Conservation (phyloP, 2,797 vertebrate genomes). For the Pipistrellus pygmaeus region DNA sequence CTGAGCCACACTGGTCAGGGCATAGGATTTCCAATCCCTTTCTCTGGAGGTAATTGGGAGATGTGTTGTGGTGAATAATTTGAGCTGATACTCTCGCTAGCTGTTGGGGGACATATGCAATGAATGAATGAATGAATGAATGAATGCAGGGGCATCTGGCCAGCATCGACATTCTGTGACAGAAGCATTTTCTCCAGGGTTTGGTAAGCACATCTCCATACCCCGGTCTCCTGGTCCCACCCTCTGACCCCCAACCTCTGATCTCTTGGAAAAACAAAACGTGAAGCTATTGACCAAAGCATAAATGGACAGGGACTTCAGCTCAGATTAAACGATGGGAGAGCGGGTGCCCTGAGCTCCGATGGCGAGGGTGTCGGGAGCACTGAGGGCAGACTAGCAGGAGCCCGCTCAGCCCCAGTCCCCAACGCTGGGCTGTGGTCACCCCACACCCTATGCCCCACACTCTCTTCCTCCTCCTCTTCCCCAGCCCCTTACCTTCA, state of each 20-base stretch:
- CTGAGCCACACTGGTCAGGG: too few relatives aligned
- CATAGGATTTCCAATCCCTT: constrained; percentile 84
- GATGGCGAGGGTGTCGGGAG: constrained; percentile 86
- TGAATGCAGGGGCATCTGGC: constrained; percentile 84
- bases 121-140: constrained; percentile 77
- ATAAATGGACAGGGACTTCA: constrained; percentile 88
- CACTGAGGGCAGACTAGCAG: constrained; percentile 95
- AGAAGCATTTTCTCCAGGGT: constrained; percentile 79
- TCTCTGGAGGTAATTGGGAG: constrained; percentile 87
- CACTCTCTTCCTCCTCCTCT: constrained; percentile 64
- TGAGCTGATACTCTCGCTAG: constrained; percentile 86
- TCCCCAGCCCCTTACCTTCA: constrained; percentile 12
- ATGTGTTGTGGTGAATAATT: constrained; percentile 84
- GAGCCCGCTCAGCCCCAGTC: constrained; percentile 95
- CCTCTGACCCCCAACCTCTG: neutral
- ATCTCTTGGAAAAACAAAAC: constrained; percentile 81
- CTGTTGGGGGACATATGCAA: constrained; percentile 85
- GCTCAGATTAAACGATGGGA: constrained; percentile 87
- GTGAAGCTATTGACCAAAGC: constrained; percentile 81
- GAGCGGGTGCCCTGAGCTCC: constrained; percentile 88
- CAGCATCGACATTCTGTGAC: constrained; percentile 82
- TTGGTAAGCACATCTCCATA: constrained; percentile 66
- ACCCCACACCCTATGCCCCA: neutral
- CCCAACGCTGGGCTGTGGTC: constrained; percentile 83
- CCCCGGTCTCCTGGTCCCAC: neutral